These are phyloP conservation scores for Paradisaea rubra DNA, from an alignment of 2,113 vertebrate genomes.

Conservation along the genomic window DNA sequence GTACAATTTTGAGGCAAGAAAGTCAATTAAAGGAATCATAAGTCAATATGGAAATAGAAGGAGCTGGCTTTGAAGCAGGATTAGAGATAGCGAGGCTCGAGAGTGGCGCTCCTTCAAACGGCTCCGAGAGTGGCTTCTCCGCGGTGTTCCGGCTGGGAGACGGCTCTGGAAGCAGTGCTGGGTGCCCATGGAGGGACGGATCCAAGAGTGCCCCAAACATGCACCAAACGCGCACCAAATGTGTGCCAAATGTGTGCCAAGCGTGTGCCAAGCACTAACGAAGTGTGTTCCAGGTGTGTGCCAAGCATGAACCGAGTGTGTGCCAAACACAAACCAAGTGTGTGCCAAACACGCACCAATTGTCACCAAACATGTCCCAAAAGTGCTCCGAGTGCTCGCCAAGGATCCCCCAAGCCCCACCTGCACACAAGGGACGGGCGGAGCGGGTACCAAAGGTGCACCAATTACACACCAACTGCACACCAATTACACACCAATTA, in stretches of 20 bases:
- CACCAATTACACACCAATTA: background rate
- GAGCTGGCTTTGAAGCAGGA: conserved; percentile 13
- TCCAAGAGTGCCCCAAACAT: fast-evolving
- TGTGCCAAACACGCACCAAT: fast-evolving
- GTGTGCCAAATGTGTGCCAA: fast-evolving
- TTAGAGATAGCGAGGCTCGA: background rate
- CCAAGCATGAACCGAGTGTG: fast-evolving
- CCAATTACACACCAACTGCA: fast-evolving
- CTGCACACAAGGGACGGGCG: fast-evolving
- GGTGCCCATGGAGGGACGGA: fast-evolving
- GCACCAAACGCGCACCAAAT: fast-evolving
- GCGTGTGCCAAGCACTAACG: fast-evolving
- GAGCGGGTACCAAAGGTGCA: fast-evolving
- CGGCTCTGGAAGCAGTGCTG: fast-evolving
- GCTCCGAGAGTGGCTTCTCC: background rate
- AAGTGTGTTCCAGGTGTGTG: fast-evolving
- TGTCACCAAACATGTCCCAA: fast-evolving
- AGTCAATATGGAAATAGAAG: conserved; percentile 43
- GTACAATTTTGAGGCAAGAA: conserved; percentile 51
- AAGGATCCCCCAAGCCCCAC: too few relatives aligned
- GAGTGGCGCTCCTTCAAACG: background rate
- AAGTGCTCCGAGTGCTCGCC: fast-evolving
- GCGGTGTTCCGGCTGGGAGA: fast-evolving
- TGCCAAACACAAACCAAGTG: fast-evolving
- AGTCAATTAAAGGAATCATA: conserved; percentile 46